Base-by-base conservation (phyloP, 1,140 invertebrate genomes). In the Pseudomyrmex sp. region DNA sequence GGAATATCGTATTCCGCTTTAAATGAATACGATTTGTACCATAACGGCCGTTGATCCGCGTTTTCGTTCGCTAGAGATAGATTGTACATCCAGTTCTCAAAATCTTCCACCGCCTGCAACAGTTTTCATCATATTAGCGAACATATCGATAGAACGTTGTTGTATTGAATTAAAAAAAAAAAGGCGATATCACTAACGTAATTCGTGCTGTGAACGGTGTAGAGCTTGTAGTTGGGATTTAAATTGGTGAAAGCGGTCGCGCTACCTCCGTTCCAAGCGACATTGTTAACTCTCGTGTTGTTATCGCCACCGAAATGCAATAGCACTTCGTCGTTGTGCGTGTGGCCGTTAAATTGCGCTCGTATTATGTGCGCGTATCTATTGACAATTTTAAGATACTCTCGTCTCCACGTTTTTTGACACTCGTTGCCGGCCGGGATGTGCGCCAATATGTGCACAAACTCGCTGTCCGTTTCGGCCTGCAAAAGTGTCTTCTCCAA, bases 181-280 rank as follows among this genome's bases (percentile, higher is more conserved):
- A 77, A 26, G 3, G 26, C 26, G 35, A 62, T 68, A 50, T 80
- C 9, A 89, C 96, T 96, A 94, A 97, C 96, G 84, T 93, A 96
- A 76, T 94, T 95, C 1, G 86, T 92, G 0, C 94, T 91, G 88
- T 98, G 96, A 0, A 98, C 94, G 2, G 95, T 94, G 87, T 97
- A 98, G 4, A 98, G 95, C 88, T 96, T 96, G 90, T 98, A 99
- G 72, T 97, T 98, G 9, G 97, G 96, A 94, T 98, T 98, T 75
- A 97, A 95, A 82, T 96, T 90, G 0, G 93, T 89, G 68, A 94
- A 97, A 0, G 96, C 89, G 2, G 97, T 98, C 1, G 97, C 92
- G 88, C 97, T 97, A 15, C 97, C 97, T 0, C 96, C 96, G 75
- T 98, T 97, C 95, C 97, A 98, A 4, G 97, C 96, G 2, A 98